A percentile compares a stretch with the other conserved stretches of the same genome.
Evolutionary conservation across 35 echinoderm and acorn worm species (phyloP).

Genomic region (Amphiura filiformis): DNA sequence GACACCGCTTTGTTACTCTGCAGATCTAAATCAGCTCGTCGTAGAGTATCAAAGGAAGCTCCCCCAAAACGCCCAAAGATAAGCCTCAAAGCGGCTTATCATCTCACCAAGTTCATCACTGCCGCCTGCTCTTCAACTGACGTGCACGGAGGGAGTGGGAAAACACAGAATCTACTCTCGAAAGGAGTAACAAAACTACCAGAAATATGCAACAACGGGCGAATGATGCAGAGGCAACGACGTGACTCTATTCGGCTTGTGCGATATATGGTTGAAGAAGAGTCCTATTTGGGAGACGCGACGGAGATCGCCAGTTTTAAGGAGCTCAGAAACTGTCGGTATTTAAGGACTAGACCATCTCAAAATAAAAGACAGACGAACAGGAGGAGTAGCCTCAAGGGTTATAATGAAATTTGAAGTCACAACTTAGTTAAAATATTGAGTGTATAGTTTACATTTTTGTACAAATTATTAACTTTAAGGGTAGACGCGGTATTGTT

Average conservation of each 20-base stretch:
- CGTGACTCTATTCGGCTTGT: neutral
- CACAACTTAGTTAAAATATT: too few species aligned
- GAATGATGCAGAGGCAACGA: neutral
- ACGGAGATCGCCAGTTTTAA: slow-evolving; percentile 27
- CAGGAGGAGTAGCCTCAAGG: neutral
- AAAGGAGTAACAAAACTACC: neutral
- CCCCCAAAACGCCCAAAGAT: neutral
- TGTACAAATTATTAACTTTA: too few species aligned
- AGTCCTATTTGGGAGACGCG: neutral
- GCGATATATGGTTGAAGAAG: neutral
- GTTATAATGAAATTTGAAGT: neutral
- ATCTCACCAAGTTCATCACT: slow-evolving; percentile 13
- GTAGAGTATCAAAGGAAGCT: neutral
- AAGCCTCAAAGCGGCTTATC: neutral
- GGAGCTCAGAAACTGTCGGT: slow-evolving; percentile 27
- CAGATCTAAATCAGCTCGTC: neutral
- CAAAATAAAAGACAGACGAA: neutral
- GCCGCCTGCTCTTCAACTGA: neutral
- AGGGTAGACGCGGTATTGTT: too few species aligned
- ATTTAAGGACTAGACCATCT: neutral
- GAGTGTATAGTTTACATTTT: too few species aligned
- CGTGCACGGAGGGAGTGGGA: neutral
- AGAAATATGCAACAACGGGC: neutral
- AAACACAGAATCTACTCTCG: neutral
- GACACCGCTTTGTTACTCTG: neutral